Base-by-base conservation (phyloP, 2,888 invertebrate genomes). In the Therioaphis trifolii region DNA sequence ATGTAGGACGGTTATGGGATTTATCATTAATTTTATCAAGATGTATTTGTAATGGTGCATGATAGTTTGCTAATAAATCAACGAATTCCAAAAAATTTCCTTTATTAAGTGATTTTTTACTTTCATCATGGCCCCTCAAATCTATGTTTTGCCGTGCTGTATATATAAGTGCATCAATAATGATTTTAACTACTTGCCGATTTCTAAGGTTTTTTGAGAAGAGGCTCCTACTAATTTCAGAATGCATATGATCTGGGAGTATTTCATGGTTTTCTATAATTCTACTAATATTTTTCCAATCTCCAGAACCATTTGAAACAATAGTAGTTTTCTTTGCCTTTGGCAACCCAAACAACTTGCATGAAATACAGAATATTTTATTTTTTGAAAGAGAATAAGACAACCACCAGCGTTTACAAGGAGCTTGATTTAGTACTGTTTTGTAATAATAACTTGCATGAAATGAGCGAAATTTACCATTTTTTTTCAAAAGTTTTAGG, bases 31-130 rank as follows among this genome's bases (percentile, higher is more conserved):
- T 82, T 71, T 27, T 46, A 72, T 82, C 61, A 21, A 82, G 58
- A 85, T 86, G 85, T 40, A 84, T 77, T 55, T 72, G 52, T 76
- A 85, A 68, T 29, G 85, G 27, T 75, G 85, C 79, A 74, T 86
- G 85, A 84, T 84, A 86, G 43, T 84, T 66, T 58, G 80, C 66
- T 55, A 84, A 71, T 68, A 85, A 78, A 68, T 85, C 84, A 24
- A n/a, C n/a, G n/a, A n/a, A n/a, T n/a, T n/a, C n/a, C n/a, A n/a
- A n/a, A n/a, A n/a, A n/a, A n/a, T n/a, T 85, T 78, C 84, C 85
- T 74, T 84, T 85, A n/a, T 66, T 49, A 11, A 78, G 84, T 52
- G 72, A 69, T 21, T 82, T 68, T 15, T 71, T 63, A 80, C 69
- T 82, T 74, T 84, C 76, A 58, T 49, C 72, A 55, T 49, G 43